phyloP scores from a whole-genome alignment of 2,113 vertebrate genomes.

The Albula goreensis region DNA sequence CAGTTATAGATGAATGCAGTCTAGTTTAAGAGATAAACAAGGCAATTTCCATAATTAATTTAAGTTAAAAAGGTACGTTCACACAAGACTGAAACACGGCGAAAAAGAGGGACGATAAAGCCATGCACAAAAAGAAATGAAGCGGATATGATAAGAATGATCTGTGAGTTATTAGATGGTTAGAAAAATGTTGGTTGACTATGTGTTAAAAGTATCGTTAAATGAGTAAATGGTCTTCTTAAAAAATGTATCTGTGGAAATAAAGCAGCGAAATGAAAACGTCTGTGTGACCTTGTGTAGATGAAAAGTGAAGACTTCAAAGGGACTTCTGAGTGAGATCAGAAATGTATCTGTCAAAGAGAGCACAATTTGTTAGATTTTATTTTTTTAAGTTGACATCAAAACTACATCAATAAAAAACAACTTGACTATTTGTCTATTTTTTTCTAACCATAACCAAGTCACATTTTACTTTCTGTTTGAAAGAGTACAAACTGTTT shows the following conservation, averaged over 20 bases:
- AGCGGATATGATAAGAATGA: too few relatives aligned
- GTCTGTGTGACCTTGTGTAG: constrained; percentile 21
- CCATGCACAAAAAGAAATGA: too few relatives aligned
- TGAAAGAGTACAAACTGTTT: not conserved
- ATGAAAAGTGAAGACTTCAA: constrained; percentile 11
- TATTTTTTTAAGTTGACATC: not conserved
- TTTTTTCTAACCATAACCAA: too few relatives aligned
- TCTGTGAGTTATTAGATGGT: too few relatives aligned
- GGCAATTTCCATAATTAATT: not conserved
- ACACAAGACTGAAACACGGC: too few relatives aligned
- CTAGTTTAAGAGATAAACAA: not conserved
- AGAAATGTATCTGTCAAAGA: not conserved
- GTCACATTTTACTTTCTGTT: not conserved
- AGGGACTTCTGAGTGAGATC: not conserved
- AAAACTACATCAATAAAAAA: constrained; percentile 10
- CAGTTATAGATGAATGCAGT: too few relatives aligned
- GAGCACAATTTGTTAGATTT: not conserved
- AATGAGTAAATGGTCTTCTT: too few relatives aligned
- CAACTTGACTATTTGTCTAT: not conserved
- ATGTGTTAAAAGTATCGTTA: too few relatives aligned
- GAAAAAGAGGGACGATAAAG: too few relatives aligned
- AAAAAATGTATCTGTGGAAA: too few relatives aligned
- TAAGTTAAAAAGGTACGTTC: not conserved
- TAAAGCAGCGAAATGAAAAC: not conserved
- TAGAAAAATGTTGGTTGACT: too few relatives aligned